phyloP scores from a whole-genome alignment of 2,888 invertebrate species.

The Aphidius colemani region DNA sequence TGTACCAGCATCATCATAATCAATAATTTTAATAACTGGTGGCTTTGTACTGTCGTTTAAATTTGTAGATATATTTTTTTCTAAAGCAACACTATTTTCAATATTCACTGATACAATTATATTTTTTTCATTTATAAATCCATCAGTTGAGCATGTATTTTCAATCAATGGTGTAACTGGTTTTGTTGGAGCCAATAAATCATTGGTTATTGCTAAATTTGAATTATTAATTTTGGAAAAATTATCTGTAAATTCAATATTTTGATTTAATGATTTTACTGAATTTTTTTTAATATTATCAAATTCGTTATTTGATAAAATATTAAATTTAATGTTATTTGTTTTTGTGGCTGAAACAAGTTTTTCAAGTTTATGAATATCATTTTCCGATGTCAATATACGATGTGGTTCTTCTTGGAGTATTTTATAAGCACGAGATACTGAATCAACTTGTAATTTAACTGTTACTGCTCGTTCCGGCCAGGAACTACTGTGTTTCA shows the following conservation, averaged over 20 bases:
- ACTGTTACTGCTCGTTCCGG: constrained; percentile 46
- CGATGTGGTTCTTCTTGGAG: constrained; percentile 24
- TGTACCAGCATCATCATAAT: constrained; percentile 38
- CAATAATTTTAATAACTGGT: constrained; percentile 39
- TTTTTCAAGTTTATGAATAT: constrained; percentile 1
- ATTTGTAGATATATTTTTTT: not conserved
- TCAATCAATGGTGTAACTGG: not conserved
- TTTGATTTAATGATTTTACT: no score
- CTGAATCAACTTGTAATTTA: constrained; percentile 47
- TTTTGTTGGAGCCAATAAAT: not conserved
- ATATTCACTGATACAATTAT: not conserved
- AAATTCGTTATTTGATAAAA: not conserved
- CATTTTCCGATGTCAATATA: constrained; percentile 2
- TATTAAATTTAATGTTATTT: not conserved
- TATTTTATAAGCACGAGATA: constrained; percentile 49
- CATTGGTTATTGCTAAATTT: not conserved
- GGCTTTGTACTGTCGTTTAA: constrained; percentile 5
- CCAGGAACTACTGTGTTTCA: constrained; percentile 53
- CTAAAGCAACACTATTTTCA: not conserved
- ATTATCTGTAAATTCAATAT: no score
- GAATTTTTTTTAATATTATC: no score
- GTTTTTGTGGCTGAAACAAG: not conserved
- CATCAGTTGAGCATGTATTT: no score
- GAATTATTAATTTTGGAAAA: not conserved
- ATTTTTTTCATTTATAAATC: not conserved